Evolutionary conservation across 2,888 invertebrate genomes (phyloP).

Genomic region (Coenonympha glycerion): DNA sequence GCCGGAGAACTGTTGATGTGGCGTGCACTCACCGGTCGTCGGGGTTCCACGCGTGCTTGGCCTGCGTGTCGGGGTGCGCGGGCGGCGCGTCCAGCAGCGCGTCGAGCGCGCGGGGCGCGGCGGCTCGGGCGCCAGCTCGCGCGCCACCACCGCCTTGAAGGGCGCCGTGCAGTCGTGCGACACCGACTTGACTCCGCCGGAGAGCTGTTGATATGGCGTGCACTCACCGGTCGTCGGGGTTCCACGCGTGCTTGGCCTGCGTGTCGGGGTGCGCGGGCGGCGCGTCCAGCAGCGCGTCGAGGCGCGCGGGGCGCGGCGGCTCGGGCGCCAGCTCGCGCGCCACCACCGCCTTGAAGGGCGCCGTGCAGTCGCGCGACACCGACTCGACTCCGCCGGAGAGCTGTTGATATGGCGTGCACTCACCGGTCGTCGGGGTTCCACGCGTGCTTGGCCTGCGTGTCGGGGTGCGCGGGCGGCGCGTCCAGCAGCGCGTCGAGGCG

Average conservation of each 20-base stretch:
- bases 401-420: too few relatives aligned
- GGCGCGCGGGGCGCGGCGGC: conserved; percentile 92
- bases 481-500: conserved; percentile 96
- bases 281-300: conserved; percentile 97
- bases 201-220: too few relatives aligned
- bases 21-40: conserved; percentile 91
- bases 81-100: conserved; percentile 97
- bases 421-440: conserved; percentile 96
- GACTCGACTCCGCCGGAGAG: too few relatives aligned
- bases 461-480: conserved; percentile 94
- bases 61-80: conserved; percentile 90
- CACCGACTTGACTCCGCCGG: too few relatives aligned
- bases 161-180: too few relatives aligned
- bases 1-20: too few relatives aligned
- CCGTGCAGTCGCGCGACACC: too few relatives aligned
- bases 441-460: conserved; percentile 93
- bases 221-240: conserved; percentile 91
- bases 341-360: conserved; percentile 90
- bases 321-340: conserved; percentile 92
- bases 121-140: conserved; percentile 92
- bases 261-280: conserved; percentile 92
- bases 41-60: conserved; percentile 97
- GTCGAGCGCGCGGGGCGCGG: conserved; percentile 95
- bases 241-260: conserved; percentile 97
- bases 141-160: conserved; percentile 91